Conservation (phyloP, 92 coral and sea anemone genomes). For the Isaurus tuberculatus region DNA sequence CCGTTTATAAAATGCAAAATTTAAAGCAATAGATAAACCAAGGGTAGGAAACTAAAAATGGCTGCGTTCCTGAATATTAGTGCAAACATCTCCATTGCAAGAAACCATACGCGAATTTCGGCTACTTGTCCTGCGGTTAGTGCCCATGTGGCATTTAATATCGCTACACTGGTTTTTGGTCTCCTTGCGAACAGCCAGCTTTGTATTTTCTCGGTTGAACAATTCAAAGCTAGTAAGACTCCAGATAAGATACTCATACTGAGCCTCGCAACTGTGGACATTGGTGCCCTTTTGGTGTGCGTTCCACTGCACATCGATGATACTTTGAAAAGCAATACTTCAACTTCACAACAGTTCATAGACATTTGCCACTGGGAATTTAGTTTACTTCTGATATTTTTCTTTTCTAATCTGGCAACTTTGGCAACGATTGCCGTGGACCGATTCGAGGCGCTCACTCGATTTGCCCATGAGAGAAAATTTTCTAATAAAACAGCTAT, state of each 20-base stretch:
- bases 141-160: too few relatives aligned
- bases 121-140: too few relatives aligned
- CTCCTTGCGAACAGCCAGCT: slow-evolving; percentile 9
- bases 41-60: too few relatives aligned
- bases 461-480: slow-evolving; percentile 22
- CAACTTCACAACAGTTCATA: not conserved
- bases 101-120: too few relatives aligned
- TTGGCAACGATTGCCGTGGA: slow-evolving; percentile 25
- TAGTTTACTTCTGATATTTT: slow-evolving; percentile 17
- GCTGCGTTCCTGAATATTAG: too few relatives aligned
- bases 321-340: not conserved
- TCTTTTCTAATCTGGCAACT: slow-evolving; percentile 20
- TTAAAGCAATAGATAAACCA: too few relatives aligned
- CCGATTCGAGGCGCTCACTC: slow-evolving; percentile 38
- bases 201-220: not conserved
- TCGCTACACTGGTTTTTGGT: not conserved
- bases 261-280: slow-evolving; percentile 4
- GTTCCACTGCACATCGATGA: slow-evolving; percentile 20
- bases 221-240: not conserved
- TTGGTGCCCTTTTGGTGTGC: not conserved
- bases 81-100: too few relatives aligned
- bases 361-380: slow-evolving; percentile 28
- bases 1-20: too few relatives aligned
- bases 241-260: slow-evolving; percentile 25
- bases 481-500: slow-evolving; percentile 11